Percentiles rank a stretch among this genome's conserved stretches.
Evolutionary conservation across 2,888 invertebrate species (phyloP).

Genomic region (Leptogaster cylindrica): DNA sequence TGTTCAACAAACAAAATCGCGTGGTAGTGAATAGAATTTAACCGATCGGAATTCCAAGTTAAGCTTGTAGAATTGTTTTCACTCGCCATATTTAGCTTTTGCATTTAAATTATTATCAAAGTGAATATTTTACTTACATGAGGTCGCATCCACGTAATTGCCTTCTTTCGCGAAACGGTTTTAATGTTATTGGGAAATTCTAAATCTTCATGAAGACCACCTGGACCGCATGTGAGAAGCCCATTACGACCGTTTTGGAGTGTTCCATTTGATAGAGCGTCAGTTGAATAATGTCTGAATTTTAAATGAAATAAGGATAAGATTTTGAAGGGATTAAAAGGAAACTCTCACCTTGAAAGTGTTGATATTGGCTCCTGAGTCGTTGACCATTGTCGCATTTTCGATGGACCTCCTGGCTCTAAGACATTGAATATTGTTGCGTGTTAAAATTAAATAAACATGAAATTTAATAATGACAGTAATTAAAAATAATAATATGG

Average conservation of each 20-base stretch:
- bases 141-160: conserved; percentile 50
- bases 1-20: too few species aligned
- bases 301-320: neutral
- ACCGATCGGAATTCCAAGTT: too few species aligned
- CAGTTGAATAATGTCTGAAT: conserved; percentile 43
- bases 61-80: too few species aligned
- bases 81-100: neutral
- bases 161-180: conserved; percentile 48
- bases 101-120: neutral
- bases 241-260: conserved; percentile 41
- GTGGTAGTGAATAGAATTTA: too few species aligned
- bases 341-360: conserved; percentile 43
- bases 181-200: conserved; percentile 49
- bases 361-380: conserved; percentile 43
- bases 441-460: too few species aligned
- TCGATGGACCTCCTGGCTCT: conserved; percentile 21
- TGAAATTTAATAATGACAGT: too few species aligned
- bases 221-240: conserved; percentile 46
- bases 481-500: too few species aligned
- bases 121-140: conserved; percentile 47
- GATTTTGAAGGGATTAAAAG: neutral
- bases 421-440: neutral
- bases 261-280: conserved; percentile 43
- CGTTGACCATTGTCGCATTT: conserved; percentile 43
- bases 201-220: conserved; percentile 50